These are phyloP conservation scores for Micrasema longulum DNA, from an alignment of 1,140 invertebrate species.

Conservation along the genomic window DNA sequence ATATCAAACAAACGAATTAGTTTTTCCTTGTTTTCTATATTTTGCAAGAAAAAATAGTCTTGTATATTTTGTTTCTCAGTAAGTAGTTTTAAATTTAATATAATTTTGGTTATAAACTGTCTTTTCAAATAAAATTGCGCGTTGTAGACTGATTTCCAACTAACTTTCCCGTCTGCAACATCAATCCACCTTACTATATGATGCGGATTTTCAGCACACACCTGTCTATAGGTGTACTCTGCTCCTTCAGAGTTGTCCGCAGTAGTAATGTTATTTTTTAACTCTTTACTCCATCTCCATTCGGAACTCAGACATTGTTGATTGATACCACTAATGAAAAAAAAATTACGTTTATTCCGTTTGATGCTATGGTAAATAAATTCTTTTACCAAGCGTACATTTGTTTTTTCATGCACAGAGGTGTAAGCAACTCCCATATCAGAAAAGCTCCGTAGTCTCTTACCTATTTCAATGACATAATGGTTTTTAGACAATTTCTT, in stretches of 20 bases:
- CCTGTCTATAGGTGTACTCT: not conserved
- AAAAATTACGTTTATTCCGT: no score
- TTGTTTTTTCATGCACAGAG: not conserved
- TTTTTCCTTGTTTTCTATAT: not conserved
- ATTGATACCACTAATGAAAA: not conserved
- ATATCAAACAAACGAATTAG: not conserved
- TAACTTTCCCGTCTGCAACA: not conserved
- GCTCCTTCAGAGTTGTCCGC: not conserved
- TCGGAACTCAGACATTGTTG: not conserved
- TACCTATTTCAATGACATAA: no score
- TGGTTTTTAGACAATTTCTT: not conserved
- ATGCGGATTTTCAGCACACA: not conserved
- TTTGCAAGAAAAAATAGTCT: not conserved
- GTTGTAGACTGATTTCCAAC: constrained; percentile 1
- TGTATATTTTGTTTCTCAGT: not conserved
- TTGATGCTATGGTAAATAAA: not conserved
- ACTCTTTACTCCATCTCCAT: not conserved
- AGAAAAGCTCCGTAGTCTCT: not conserved
- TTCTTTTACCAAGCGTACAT: not conserved
- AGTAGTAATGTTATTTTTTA: no score
- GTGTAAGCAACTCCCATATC: not conserved
- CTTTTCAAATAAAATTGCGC: not conserved
- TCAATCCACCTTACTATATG: not conserved
- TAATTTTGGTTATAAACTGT: not conserved
- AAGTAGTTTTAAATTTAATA: not conserved